A percentile compares a stretch with the other conserved stretches of the same genome.
These are phyloP conservation scores for Montipora capricornis DNA, from an alignment of 64 coral and sea anemone genomes.

Conservation along the genomic window DNA sequence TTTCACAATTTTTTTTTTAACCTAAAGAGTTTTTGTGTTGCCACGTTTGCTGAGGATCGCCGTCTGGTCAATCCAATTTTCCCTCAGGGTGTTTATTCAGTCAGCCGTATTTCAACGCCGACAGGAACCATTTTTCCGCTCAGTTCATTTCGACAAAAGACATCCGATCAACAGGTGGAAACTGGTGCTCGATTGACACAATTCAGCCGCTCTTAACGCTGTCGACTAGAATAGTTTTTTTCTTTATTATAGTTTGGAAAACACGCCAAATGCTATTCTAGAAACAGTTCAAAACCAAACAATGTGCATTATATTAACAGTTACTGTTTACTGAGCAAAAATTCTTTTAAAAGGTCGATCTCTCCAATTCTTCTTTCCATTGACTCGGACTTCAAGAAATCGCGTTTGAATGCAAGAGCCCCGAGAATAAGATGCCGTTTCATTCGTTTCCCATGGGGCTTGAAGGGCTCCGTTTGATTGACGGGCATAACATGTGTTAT, in stretches of 20 bases:
- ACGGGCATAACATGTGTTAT: neutral
- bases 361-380: too few species aligned
- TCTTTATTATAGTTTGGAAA: neutral
- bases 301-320: too few species aligned
- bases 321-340: neutral
- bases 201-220: neutral
- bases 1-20: neutral
- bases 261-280: neutral
- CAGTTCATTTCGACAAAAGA: neutral
- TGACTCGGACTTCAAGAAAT: too few species aligned
- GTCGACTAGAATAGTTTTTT: neutral
- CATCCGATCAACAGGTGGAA: slow-evolving; percentile 34
- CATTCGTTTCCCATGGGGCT: neutral
- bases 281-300: neutral
- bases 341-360: neutral
- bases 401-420: too few species aligned
- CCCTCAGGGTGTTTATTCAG: too few species aligned
- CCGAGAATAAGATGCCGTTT: neutral
- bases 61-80: neutral
- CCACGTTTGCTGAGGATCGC: neutral
- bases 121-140: neutral
- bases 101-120: neutral
- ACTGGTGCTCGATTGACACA: slow-evolving; percentile 15
- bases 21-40: neutral
- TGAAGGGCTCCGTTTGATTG: neutral